Conservation (phyloP, 1,140 invertebrate genomes). For the Meloidogyne hapla region DNA sequence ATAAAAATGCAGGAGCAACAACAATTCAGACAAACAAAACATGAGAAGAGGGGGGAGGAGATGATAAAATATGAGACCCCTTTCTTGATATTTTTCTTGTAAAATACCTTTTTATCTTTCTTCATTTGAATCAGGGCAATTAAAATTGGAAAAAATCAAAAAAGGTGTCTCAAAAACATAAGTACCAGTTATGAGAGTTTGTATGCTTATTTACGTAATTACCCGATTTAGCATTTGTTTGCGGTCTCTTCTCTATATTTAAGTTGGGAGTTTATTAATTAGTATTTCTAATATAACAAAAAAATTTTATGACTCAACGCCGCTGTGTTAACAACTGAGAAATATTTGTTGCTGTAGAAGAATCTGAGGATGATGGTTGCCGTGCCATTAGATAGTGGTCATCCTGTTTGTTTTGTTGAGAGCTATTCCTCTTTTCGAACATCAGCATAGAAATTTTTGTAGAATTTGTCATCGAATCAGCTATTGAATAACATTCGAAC, state of each 20-base stretch:
- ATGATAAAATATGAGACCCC: not conserved
- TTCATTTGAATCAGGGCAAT: no score
- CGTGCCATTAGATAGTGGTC: not conserved
- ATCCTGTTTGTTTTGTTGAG: not conserved
- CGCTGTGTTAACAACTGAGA: not conserved
- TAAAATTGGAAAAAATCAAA: not conserved
- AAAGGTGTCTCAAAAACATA: not conserved
- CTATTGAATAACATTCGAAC: not conserved
- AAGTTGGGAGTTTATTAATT: not conserved
- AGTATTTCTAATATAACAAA: not conserved
- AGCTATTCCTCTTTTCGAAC: not conserved
- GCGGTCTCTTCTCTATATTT: not conserved
- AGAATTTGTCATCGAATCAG: not conserved
- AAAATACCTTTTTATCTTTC: no score
- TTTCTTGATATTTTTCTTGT: not conserved
- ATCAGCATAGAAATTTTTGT: not conserved
- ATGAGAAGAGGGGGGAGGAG: not conserved
- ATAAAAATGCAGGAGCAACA: not conserved
- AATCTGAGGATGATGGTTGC: not conserved
- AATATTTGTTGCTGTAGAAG: not conserved
- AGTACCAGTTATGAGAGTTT: conserved; percentile 4
- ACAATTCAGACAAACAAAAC: not conserved
- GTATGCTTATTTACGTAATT: conserved; percentile 1
- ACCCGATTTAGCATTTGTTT: not conserved
- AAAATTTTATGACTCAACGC: not conserved